Evolutionary conservation across 2,888 invertebrate genomes (phyloP), one percentile per base, ranked within the genome.

Genomic region (Resseliella maxima): DNA sequence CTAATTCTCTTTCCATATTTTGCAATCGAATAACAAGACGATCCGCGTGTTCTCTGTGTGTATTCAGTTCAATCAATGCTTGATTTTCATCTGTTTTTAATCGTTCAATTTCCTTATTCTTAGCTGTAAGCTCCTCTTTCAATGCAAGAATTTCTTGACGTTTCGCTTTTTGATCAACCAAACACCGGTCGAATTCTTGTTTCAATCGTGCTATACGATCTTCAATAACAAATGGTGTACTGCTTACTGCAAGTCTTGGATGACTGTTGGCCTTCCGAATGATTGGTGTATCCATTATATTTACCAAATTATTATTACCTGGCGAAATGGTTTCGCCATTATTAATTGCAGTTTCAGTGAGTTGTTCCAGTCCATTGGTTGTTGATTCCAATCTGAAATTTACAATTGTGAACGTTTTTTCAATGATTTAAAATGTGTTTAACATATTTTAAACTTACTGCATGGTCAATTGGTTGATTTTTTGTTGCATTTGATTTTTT

Each of bases 101-200:
- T 3, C 86, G 86, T 18, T 89, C 89, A 72, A 91, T 88, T 85
- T 91, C 90, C 0, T 87, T 87, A 45, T 89, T 88, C 72, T 89
- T 90, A 5, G 89, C 89, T 0, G 89, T 88, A 1, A 91, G 59
- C 1, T 88, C 88, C 36, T 91, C 90, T 87, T 92, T 91, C 36
- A 93, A 88, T 72, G 90, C 90, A n/a, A 90, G 91, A 59, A 93
- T 92, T 88, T 93, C 92, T 87, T 92, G 92, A n/a, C 92, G 90
- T 88, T 92, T 92, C 0, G 89, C 88, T 86, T 91, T 91, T 72
- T 92, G 91, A 31, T 90, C 91, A 24, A 89, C 90, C 27, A 92
- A 88, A 31, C 92, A 91, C 41, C 92, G 91, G 85, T 88, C 91
- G 0, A 93, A 89, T 89, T 93, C 92, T 59, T 90, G 90, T 86